Base-by-base conservation (phyloP, 64 coral and sea anemone genomes). In the Dendronephthya gigantea region DNA sequence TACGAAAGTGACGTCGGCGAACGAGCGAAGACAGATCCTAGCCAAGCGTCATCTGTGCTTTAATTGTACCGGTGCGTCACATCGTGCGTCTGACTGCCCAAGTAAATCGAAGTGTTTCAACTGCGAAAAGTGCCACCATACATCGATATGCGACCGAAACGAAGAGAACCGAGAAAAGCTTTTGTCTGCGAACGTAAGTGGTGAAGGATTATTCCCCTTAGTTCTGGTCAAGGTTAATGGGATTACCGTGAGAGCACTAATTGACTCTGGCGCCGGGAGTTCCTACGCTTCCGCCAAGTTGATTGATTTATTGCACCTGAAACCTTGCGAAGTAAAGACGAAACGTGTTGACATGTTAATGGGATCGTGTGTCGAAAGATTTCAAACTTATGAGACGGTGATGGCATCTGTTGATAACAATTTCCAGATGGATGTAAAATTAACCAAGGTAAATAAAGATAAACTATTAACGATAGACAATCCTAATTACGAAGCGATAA, bases 1-100 rank as follows among this genome's bases (percentile, higher is more conserved):
- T 29, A n/a, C n/a, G n/a, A 74, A 74, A 27, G 30, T 74, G 30
- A 27, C 25, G 1, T 11, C 11, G 12, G 32, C 30, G 13, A 29
- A 17, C 13, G 68, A 74, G 68, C 68, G 68, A 74, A 74, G 31
- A 74, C 68, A 74, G 33, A 74, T 74, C 68, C 33, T 74, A 27
- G 25, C 13, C 19, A 74, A 35, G 25, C 22, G 31, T 17, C 68
- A 29, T 11, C 68, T 28, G 31, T 74, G 68, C 33, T 74, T 74
- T 29, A 74, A 74, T 27, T 74, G 68, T 74, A 29, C 68, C 12
- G 31, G 22, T n/a, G 68, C 19, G 13, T 25, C 14, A 19, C 68
- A 74, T 35, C 13, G 68, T 11, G 68, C 68, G 33, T 17, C 68
- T 11, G 68, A 74, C 12, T 74, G 68, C 33, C 25, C 68, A 35